A percentile compares a stretch with the other conserved stretches of the same genome.
phyloP scores from a whole-genome alignment of 2,888 invertebrate species.

The Mesorhabditis belari region DNA sequence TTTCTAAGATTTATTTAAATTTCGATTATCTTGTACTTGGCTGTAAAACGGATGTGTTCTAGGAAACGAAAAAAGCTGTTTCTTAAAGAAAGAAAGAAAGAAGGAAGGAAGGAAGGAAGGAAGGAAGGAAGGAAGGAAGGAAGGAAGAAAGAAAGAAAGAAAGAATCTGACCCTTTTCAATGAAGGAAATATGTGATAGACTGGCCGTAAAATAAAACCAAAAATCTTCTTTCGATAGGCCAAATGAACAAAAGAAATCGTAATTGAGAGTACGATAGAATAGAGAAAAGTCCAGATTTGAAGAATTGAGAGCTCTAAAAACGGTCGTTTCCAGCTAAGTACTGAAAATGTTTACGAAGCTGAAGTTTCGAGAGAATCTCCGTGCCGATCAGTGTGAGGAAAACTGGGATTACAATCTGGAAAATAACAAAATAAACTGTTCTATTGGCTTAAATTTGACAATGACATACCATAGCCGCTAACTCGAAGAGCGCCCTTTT shows the following conservation, averaged over 20 bases:
- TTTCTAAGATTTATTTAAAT: neutral
- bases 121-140: too few relatives aligned
- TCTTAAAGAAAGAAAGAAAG: too few relatives aligned
- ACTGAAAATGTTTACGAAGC: too few relatives aligned
- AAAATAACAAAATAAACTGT: neutral
- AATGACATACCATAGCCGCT: neutral
- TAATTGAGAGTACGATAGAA: neutral
- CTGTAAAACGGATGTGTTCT: too few relatives aligned
- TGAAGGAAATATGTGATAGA: neutral
- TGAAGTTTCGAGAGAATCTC: too few relatives aligned
- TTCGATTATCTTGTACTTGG: neutral
- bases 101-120: too few relatives aligned
- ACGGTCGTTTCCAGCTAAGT: too few relatives aligned
- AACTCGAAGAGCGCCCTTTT: neutral
- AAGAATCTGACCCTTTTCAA: neutral
- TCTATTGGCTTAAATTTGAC: too few relatives aligned
- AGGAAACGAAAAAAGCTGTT: too few relatives aligned
- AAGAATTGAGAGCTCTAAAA: neutral
- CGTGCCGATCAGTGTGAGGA: too few relatives aligned
- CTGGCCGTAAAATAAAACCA: neutral
- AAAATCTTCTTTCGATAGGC: neutral
- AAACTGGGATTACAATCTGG: neutral
- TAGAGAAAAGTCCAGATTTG: neutral
- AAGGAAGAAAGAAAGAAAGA: too few relatives aligned
- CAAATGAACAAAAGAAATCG: neutral